phyloP scores from a whole-genome alignment of 2,888 invertebrate genomes.

The Octonoba sinensis region DNA sequence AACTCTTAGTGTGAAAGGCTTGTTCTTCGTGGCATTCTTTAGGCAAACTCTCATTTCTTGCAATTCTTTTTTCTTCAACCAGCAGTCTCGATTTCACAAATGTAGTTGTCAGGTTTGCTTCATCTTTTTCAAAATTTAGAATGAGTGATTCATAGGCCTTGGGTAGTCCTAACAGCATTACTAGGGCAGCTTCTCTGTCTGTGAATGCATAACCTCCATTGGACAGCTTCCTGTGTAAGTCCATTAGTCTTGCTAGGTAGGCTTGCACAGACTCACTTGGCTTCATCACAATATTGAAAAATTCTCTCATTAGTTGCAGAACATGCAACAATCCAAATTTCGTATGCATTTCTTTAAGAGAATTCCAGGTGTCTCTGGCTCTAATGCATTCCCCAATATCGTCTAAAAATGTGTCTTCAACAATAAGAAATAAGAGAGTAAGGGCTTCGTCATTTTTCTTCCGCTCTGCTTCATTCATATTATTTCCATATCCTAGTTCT shows the following conservation, averaged over 20 bases:
- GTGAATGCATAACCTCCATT: slow-evolving; percentile 2
- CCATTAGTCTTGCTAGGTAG: slow-evolving; percentile 15
- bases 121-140: slow-evolving; percentile 13
- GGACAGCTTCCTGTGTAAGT: not conserved
- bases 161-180: slow-evolving; percentile 17
- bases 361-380: slow-evolving; percentile 5
- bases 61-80: slow-evolving; percentile 2
- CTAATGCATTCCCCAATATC: not conserved
- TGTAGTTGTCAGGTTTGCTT: not conserved
- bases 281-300: slow-evolving; percentile 24
- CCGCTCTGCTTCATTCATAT: not conserved
- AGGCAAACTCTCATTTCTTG: not conserved
- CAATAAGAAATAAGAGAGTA: not conserved
- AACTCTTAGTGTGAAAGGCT: not conserved
- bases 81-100: not conserved
- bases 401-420: slow-evolving; percentile 12
- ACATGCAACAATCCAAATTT: slow-evolving; percentile 5
- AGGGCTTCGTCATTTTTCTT: not conserved
- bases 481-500: not conserved
- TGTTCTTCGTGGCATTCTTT: not conserved
- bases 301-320: slow-evolving; percentile 6
- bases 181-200: slow-evolving; percentile 14
- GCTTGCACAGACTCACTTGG: not conserved
- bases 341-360: slow-evolving; percentile 1
- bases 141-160: slow-evolving; percentile 8